Conservation (phyloP, 2,888 invertebrate genomes). For the Tiliacea citrago region DNA sequence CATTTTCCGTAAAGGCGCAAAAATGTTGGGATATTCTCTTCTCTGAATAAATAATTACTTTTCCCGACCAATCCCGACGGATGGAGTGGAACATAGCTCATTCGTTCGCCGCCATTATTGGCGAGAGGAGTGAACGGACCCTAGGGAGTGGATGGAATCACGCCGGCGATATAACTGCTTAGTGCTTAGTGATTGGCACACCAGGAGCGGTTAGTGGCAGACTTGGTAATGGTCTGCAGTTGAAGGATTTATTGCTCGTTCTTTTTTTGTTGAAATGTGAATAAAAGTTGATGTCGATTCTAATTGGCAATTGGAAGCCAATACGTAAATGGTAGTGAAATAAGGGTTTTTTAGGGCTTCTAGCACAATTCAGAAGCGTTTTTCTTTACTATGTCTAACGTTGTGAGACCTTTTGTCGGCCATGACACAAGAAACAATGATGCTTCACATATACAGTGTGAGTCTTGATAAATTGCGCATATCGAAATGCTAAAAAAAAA, state of each 20-base stretch:
- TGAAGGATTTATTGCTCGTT: conserved; percentile 29
- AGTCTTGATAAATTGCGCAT: too few relatives aligned
- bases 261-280: conserved; percentile 25
- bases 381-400: background rate
- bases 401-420: background rate
- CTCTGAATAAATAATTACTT: conserved; percentile 65
- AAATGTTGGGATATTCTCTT: conserved; percentile 28
- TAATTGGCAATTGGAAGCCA: conserved; percentile 16
- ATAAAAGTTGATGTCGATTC: conserved; percentile 18
- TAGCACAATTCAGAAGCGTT: background rate
- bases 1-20: conserved; percentile 28
- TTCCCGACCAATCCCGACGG: conserved; percentile 37
- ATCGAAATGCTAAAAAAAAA: too few relatives aligned
- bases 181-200: conserved; percentile 53
- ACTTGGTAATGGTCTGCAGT: conserved; percentile 31
- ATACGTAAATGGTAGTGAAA: background rate
- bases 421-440: background rate
- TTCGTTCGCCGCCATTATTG: conserved; percentile 61
- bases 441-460: background rate
- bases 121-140: conserved; percentile 55
- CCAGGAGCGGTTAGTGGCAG: conserved; percentile 44
- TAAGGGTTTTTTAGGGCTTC: background rate
- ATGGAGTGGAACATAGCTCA: conserved; percentile 41
- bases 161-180: conserved; percentile 52
- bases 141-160: conserved; percentile 63